Evolutionary conservation across 2,113 vertebrate species (phyloP), one percentile per base, ranked within the genome.

Genomic region (Chaetodon trifascialis): DNA sequence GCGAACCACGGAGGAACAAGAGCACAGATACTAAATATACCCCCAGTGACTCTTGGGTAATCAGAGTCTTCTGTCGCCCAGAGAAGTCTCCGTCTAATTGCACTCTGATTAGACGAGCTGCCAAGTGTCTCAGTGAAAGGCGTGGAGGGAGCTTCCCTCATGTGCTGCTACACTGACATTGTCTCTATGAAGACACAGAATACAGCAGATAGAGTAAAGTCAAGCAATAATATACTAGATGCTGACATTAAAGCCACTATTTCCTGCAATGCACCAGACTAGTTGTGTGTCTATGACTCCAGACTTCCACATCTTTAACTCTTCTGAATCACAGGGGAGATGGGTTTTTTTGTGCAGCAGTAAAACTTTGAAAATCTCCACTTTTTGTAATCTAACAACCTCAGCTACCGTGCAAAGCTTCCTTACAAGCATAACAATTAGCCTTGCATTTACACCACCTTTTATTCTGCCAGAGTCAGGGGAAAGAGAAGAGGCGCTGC

Each of bases 21-120:
- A 90, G 69, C 78, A 87, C 68, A 80, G 91, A 85, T 93, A 92
- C 94, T 95, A 94, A 94, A 95, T 94, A 94, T 95, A 95, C 89
- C 88, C 88, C 85, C 88, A 63, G 82, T 92, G 92, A 94, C 95
- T 95, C 95, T 86, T 94, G 94, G 95, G 95, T 95, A 95, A 95
- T 95, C 93, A 94, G 76, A 91, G 91, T 90, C 84, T 82, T 91
- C 89, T 77, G 83, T 92, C 84, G 86, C 92, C 93, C 92, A 92
- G 92, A 94, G 93, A 93, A 93, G 90, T 88, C 91, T 88, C 86
- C 11, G 76, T 94, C 91, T 95, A 95, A 95, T 95, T 95, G 92
- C 91, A 86, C 90, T 90, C 90, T 95, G 94, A 95, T 94, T 94
- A 94, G 94, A 91, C 69, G 82, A 81, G 83, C 86, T 91, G 89